A percentile compares a stretch with the other conserved stretches of the same genome.
phyloP scores from a whole-genome alignment of 2,888 invertebrate genomes.

The Parnassius smintheus region DNA sequence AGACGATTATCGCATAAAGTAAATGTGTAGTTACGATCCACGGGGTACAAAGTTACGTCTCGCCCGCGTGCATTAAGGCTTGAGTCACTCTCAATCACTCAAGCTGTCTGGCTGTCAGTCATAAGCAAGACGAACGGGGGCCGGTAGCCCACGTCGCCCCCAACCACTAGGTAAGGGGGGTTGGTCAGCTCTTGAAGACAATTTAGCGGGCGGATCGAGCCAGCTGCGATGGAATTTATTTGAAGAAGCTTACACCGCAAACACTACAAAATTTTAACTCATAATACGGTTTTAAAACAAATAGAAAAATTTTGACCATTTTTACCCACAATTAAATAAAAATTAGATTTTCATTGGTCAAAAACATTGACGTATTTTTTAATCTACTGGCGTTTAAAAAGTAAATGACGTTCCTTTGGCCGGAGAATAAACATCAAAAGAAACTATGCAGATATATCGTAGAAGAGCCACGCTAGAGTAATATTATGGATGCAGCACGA shows the following conservation, averaged over 20 bases:
- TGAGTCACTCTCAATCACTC: slow-evolving; percentile 81
- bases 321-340: no score
- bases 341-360: no score
- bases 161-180: slow-evolving; percentile 51
- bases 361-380: no score
- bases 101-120: slow-evolving; percentile 79
- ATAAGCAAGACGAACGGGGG: slow-evolving; percentile 80
- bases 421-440: no score
- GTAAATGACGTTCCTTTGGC: no score
- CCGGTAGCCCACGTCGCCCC: slow-evolving; percentile 59
- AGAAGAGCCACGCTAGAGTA: no score
- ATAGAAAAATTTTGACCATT: no score
- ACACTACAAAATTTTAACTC: slow-evolving; percentile 14
- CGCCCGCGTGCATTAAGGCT: slow-evolving; percentile 76
- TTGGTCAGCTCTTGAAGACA: slow-evolving; percentile 80
- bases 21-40: slow-evolving; percentile 45
- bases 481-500: no score
- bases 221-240: slow-evolving; percentile 75
- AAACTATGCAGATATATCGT: no score
- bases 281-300: neutral
- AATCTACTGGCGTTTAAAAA: no score
- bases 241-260: slow-evolving; percentile 53
- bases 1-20: slow-evolving; percentile 45
- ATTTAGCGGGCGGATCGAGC: slow-evolving; percentile 69
- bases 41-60: slow-evolving; percentile 41